Percentiles rank a stretch among this genome's conserved stretches.
phyloP scores from a whole-genome alignment of 1,140 invertebrate species.

The Cataglyphis hispanica region DNA sequence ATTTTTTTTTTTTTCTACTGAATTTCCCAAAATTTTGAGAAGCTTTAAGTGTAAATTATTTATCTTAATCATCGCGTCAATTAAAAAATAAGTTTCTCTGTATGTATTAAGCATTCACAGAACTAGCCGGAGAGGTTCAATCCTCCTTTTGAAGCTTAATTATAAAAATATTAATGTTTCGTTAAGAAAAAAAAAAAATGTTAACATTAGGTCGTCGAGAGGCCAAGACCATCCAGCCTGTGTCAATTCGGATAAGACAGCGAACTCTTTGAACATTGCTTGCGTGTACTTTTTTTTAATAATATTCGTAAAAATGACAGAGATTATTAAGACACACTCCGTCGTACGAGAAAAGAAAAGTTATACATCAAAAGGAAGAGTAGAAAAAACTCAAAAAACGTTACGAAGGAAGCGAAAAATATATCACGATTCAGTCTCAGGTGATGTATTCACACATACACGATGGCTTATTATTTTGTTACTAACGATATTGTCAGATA shows the following conservation, averaged over 20 bases:
- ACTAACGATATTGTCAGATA: conserved; percentile 77
- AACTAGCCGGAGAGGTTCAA: not conserved
- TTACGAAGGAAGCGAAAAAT: conserved; percentile 19
- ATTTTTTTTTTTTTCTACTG: not conserved
- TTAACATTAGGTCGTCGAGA: conserved; percentile 8
- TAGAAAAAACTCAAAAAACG: not conserved
- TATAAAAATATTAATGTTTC: conserved; percentile 15
- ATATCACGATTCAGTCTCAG: conserved; percentile 71
- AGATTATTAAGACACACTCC: conserved; percentile 12
- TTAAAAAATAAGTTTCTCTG: not conserved
- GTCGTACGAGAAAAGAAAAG: conserved; percentile 35
- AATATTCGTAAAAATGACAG: conserved; percentile 15
- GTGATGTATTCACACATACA: conserved; percentile 45
- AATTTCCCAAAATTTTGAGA: conserved; percentile 19
- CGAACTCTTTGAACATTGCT: conserved; percentile 5
- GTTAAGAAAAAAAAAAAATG: not conserved
- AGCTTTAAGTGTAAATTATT: conserved; percentile 7
- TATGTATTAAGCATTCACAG: not conserved
- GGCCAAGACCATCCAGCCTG: not conserved
- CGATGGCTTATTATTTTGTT: conserved; percentile 80
- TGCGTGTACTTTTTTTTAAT: conserved; percentile 43
- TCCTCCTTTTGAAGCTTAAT: not conserved
- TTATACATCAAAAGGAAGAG: conserved; percentile 24
- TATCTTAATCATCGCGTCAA: conserved; percentile 20
- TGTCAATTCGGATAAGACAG: conserved; percentile 13